A percentile compares a stretch with the other conserved stretches of the same genome.
These are phyloP conservation scores for Netelia inedita DNA, from an alignment of 2,888 invertebrate genomes.

Conservation along the genomic window DNA sequence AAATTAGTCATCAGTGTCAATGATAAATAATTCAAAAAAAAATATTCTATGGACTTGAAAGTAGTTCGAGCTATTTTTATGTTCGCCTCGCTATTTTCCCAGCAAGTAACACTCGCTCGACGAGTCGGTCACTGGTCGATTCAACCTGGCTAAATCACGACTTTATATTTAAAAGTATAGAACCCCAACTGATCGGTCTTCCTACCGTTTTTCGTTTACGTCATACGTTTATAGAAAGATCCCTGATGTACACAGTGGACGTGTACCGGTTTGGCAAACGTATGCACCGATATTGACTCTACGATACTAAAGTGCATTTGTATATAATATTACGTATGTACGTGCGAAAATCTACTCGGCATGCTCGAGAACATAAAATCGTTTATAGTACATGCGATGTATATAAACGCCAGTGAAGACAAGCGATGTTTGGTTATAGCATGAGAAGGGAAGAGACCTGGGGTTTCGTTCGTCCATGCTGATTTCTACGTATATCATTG, in stretches of 20 bases:
- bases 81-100: too few species aligned
- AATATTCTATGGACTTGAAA: too few species aligned
- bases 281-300: conserved; percentile 2
- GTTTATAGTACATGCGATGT: conserved; percentile 21
- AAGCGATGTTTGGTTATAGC: conserved; percentile 19
- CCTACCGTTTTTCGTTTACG: conserved; percentile 15
- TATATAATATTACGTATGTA: conserved; percentile 19
- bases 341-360: conserved; percentile 35
- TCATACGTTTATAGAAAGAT: conserved; percentile 41
- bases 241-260: conserved; percentile 1
- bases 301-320: background rate
- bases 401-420: conserved; percentile 14
- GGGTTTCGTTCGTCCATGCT: background rate
- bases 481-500: conserved; percentile 13
- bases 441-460: background rate
- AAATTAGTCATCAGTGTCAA: too few species aligned
- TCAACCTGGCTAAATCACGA: background rate
- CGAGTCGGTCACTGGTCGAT: too few species aligned
- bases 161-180: background rate
- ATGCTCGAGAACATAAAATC: conserved; percentile 38
- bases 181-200: conserved; percentile 4
- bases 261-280: conserved; percentile 7
- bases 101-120: too few species aligned
- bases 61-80: too few species aligned
- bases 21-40: too few species aligned